Conservation (phyloP, 2,888 invertebrate genomes). For the Kuschelorhynchus macadamiae region DNA sequence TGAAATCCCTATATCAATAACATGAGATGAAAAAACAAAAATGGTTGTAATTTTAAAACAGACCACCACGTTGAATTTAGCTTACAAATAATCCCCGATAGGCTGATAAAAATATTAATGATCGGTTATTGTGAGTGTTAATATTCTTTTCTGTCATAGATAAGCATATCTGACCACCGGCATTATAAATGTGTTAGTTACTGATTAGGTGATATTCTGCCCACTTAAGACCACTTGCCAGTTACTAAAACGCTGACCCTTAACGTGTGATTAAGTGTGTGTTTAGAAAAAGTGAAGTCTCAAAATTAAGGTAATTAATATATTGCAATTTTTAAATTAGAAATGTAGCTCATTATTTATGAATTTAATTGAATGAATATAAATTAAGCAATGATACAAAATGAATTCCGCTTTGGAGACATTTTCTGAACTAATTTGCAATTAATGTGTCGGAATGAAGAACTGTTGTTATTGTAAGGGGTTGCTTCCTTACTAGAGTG, state of each 20-base stretch:
- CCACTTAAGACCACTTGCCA: slow-evolving; percentile 24
- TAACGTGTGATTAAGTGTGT: too few relatives aligned
- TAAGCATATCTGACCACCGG: slow-evolving; percentile 18
- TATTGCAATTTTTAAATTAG: neutral
- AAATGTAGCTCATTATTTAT: neutral
- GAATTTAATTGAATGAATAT: neutral
- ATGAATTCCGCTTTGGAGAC: too few relatives aligned
- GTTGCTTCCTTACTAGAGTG: too few relatives aligned
- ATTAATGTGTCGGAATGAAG: too few relatives aligned
- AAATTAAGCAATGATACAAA: too few relatives aligned
- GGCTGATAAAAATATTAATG: slow-evolving; percentile 31
- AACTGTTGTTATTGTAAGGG: too few relatives aligned
- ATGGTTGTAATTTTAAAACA: too few relatives aligned
- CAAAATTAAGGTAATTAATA: too few relatives aligned
- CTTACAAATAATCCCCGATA: slow-evolving; percentile 22
- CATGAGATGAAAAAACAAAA: too few relatives aligned
- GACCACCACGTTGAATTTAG: slow-evolving; percentile 37
- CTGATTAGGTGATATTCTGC: slow-evolving; percentile 26
- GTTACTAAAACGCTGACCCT: slow-evolving; percentile 4
- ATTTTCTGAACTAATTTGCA: too few relatives aligned
- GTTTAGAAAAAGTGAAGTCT: too few relatives aligned
- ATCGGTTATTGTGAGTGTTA: slow-evolving; percentile 29
- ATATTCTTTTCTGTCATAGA: slow-evolving; percentile 35
- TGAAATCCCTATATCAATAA: too few relatives aligned
- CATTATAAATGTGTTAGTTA: slow-evolving; percentile 32